A percentile compares a stretch with the other conserved stretches of the same genome.
These are phyloP conservation scores for Eidolon dupreanum DNA, from an alignment of 2,797 vertebrate genomes.

Conservation along the genomic window DNA sequence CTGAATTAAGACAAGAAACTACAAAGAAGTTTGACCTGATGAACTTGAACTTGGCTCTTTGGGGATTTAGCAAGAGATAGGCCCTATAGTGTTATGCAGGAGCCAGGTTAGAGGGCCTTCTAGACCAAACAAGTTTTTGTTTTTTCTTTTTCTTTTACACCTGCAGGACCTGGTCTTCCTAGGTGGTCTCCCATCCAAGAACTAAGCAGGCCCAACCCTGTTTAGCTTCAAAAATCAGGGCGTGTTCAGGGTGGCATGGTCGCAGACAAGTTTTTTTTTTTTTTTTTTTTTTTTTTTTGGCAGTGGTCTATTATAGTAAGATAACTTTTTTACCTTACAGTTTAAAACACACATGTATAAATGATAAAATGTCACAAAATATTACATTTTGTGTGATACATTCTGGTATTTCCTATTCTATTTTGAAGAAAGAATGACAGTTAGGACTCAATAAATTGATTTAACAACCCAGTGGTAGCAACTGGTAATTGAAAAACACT, in stretches of 20 bases:
- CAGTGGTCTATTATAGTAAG: neutral
- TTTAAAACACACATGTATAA: neutral
- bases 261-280: too few species aligned
- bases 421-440: neutral
- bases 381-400: neutral
- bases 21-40: neutral
- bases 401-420: constrained; percentile 19
- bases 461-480: neutral
- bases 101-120: neutral
- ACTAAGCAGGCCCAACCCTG: too few species aligned
- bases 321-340: constrained; percentile 29
- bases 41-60: neutral
- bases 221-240: too few species aligned
- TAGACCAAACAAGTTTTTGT: neutral
- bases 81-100: neutral
- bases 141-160: neutral
- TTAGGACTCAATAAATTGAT: neutral
- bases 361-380: constrained; percentile 23
- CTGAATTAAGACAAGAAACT: neutral
- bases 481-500: constrained; percentile 46
- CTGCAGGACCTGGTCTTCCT: too few species aligned
- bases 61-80: neutral
- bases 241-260: too few species aligned
- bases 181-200: too few species aligned
- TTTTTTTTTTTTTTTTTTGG: neutral